Evolutionary conservation across 1,140 invertebrate genomes (phyloP).

Genomic region (Danaus melanippus): DNA sequence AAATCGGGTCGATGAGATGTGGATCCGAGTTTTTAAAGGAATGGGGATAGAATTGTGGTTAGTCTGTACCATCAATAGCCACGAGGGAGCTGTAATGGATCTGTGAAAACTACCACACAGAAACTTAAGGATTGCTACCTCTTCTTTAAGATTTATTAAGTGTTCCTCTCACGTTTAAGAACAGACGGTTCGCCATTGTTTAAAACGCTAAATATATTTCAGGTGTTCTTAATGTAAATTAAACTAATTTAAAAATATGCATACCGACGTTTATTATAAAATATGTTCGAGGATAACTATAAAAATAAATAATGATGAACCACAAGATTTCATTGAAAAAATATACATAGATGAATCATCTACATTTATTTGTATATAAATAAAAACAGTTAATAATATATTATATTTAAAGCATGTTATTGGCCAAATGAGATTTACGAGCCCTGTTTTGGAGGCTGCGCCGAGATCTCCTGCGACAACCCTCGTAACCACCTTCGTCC

Average conservation of each 20-base stretch:
- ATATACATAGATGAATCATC: too few relatives aligned
- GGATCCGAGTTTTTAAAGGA: slow-evolving; percentile 7
- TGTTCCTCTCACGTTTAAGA: too few relatives aligned
- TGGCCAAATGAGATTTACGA: slow-evolving; percentile 61
- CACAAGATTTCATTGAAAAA: too few relatives aligned
- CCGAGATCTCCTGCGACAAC: slow-evolving; percentile 62
- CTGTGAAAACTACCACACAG: slow-evolving; percentile 45
- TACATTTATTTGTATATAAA: too few relatives aligned
- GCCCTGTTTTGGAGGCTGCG: slow-evolving; percentile 58
- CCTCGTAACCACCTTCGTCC: slow-evolving; percentile 57
- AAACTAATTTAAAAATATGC: too few relatives aligned
- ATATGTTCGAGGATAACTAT: too few relatives aligned
- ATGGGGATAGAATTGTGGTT: slow-evolving; percentile 23
- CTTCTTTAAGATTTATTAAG: slow-evolving; percentile 45
- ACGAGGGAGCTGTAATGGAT: slow-evolving; percentile 48
- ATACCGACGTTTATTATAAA: too few relatives aligned
- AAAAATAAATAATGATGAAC: too few relatives aligned
- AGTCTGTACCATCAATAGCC: slow-evolving; percentile 36
- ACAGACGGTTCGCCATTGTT: too few relatives aligned
- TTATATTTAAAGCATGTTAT: slow-evolving; percentile 43
- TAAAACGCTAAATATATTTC: too few relatives aligned
- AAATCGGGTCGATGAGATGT: neutral
- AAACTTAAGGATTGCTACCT: slow-evolving; percentile 32
- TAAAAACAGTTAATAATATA: slow-evolving; percentile 1
- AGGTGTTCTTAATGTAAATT: too few relatives aligned